Evolutionary conservation across 2,797 vertebrate genomes (phyloP), one percentile per base, ranked within the genome.

Genomic region (Sparus aurata): DNA sequence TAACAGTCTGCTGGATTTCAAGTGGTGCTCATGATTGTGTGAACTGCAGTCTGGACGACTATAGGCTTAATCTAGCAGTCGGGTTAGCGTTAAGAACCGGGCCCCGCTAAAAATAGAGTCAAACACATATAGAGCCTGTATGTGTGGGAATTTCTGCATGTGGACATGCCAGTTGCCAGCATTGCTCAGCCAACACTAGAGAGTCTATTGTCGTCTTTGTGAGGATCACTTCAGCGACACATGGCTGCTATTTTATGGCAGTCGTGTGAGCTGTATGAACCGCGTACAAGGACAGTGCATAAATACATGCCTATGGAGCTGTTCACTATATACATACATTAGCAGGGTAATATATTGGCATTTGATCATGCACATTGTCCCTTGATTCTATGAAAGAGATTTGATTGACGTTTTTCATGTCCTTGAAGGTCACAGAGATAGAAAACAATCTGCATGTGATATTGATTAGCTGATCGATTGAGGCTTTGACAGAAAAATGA

Each of bases 151-250:
- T 82, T 69, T 86, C 38, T 81, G 64, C 62, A 73, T 69, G 60
- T 75, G 62, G 72, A 61, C 61, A 17, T 61, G 72, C 82, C 89
- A 88, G 89, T 83, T 92, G 87, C 57, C 45, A 59, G 41, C 75
- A 89, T 91, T 90, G 89, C 77, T 87, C 61, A 50, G 76, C 77
- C 77, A 52, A 87, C 75, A 60, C 74, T 7, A 47, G 49, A 60
- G 70, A 63, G 68, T 84, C 69, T 34, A 55, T 75, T 52, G 66
- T 73, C 59, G 25, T 38, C 69, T 77, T 60, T 82, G 55, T 63
- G 41, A 55, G 71, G 73, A 60, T 85, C 57, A 12, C 69, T 80
- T 74, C 72, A 82, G 73, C 66, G 67, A 84, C 80, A 66, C 22
- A 67, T 58, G 41, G 77, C 71, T 61, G 65, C 82, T 76, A 66